phyloP scores from a whole-genome alignment of 2,888 invertebrate genomes.

The Linnaemya tessellans region DNA sequence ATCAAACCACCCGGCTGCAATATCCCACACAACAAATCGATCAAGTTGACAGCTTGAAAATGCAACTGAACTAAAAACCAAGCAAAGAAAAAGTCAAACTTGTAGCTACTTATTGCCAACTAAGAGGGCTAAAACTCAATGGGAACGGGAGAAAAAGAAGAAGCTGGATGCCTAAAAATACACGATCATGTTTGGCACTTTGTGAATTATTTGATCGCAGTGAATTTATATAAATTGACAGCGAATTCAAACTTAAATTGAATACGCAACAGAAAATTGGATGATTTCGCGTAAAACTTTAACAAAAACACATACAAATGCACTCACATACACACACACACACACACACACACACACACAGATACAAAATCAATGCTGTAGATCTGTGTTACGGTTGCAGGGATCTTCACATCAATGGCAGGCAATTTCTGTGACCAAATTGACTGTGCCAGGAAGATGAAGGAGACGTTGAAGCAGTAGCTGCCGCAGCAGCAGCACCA shows the following conservation, averaged over 20 bases:
- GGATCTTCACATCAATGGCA: slow-evolving; percentile 68
- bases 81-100: slow-evolving; percentile 23
- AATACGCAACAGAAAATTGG: slow-evolving; percentile 83
- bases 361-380: slow-evolving; percentile 66
- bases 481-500: slow-evolving; percentile 11
- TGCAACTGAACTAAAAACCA: slow-evolving; percentile 58
- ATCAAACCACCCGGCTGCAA: slow-evolving; percentile 72
- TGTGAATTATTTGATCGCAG: slow-evolving; percentile 71
- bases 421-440: slow-evolving; percentile 74
- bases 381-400: slow-evolving; percentile 63
- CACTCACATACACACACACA: neutral
- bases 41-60: slow-evolving; percentile 74
- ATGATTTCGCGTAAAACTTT: slow-evolving; percentile 82
- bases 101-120: slow-evolving; percentile 10
- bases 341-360: neutral
- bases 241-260: slow-evolving; percentile 78
- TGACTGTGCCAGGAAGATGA: slow-evolving; percentile 73
- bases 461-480: slow-evolving; percentile 47
- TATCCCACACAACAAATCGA: slow-evolving; percentile 74
- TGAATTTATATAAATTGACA: slow-evolving; percentile 81
- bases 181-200: slow-evolving; percentile 58
- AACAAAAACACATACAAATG: slow-evolving; percentile 58
- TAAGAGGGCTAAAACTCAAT: slow-evolving; percentile 4
- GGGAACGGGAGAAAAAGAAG: neutral
- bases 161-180: slow-evolving; percentile 17